Evolutionary conservation across 1,140 invertebrate species (phyloP).

Genomic region (Euura lappo): DNA sequence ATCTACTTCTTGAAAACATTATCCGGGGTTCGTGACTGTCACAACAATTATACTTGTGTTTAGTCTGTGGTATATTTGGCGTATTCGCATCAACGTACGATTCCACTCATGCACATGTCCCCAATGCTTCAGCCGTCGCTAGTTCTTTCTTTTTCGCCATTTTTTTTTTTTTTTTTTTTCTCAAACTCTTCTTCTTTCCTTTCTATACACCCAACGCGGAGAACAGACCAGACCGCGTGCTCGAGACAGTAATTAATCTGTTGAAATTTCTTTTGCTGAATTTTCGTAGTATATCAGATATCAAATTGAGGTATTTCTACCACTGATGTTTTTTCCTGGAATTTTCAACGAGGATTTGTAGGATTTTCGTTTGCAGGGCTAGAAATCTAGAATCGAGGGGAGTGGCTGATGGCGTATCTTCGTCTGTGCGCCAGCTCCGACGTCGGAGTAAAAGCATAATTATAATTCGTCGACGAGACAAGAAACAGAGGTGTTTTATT

Average conservation of each 20-base stretch:
- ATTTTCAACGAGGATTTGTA: too few species aligned
- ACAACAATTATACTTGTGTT: neutral
- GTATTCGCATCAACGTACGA: neutral
- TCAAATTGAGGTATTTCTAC: too few species aligned
- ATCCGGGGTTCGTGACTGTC: neutral
- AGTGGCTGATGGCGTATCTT: too few species aligned
- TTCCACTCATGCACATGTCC: neutral
- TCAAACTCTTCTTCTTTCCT: neutral
- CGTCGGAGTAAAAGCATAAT: neutral
- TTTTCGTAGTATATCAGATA: too few species aligned
- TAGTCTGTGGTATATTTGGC: neutral
- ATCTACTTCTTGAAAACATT: neutral
- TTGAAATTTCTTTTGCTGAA: too few species aligned
- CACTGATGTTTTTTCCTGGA: too few species aligned
- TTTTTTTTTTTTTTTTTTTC: neutral
- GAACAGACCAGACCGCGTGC: neutral
- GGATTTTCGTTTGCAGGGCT: too few species aligned
- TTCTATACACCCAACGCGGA: neutral
- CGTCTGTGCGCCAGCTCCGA: too few species aligned
- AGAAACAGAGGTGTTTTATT: slow-evolving; percentile 3
- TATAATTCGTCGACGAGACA: slow-evolving; percentile 5
- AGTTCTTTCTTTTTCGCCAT: neutral
- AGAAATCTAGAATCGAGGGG: too few species aligned
- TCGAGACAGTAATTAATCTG: neutral
- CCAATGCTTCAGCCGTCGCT: neutral